Conservation (phyloP, 2,888 invertebrate species). For the Uropetala carovei region DNA sequence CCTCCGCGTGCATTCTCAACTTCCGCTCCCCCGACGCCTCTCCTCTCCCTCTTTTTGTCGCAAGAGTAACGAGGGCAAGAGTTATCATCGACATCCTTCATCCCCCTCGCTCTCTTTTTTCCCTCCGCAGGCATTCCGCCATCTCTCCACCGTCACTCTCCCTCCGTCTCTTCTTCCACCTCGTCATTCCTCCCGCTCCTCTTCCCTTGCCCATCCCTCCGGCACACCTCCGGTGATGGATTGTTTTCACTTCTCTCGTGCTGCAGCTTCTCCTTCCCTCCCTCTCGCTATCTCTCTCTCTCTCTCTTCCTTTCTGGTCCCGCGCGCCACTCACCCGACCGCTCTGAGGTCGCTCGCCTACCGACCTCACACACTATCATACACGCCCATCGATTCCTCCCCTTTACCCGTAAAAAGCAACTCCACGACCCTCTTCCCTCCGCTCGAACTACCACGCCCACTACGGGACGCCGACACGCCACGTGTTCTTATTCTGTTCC, state of each 20-base stretch:
- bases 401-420: slow-evolving; percentile 26
- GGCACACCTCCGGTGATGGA: slow-evolving; percentile 53
- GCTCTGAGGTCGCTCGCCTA: neutral
- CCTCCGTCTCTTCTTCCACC: neutral
- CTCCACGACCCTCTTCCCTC: neutral
- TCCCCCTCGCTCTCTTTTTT: neutral
- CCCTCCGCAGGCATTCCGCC: neutral
- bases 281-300: neutral
- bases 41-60: neutral
- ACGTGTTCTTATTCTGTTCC: neutral
- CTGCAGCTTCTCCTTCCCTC: neutral
- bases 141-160: neutral
- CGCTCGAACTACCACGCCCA: neutral
- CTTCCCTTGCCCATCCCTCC: neutral
- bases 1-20: no score
- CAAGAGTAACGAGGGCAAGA: slow-evolving; percentile 53
- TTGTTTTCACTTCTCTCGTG: slow-evolving; percentile 50
- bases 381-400: slow-evolving; percentile 40
- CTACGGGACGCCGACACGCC: neutral
- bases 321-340: neutral
- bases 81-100: slow-evolving; percentile 41
- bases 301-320: neutral
- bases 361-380: slow-evolving; percentile 6
- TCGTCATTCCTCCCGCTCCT: neutral
- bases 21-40: neutral